Evolutionary conservation across 2,797 vertebrate genomes (phyloP), one percentile per base, ranked within the genome.

Genomic region (Clamator glandarius): DNA sequence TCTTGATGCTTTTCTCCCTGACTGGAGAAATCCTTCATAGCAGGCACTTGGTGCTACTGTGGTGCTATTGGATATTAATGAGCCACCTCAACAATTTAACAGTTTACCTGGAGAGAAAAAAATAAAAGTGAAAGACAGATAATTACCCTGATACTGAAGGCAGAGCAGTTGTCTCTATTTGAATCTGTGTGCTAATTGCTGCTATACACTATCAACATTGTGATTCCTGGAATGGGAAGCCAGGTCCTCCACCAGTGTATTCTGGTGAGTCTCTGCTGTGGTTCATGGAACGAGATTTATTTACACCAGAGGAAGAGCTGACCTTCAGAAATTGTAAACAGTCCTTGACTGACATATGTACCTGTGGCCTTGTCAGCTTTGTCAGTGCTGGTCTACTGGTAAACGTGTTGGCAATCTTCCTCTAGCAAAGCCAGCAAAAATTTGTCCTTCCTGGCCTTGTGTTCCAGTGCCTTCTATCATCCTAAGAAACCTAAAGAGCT

Each of bases 301-400:
- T 88, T 90, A 81, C 26, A 57, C 59, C 51, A n/a, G 91, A 77
- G 93, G 92, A 95, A 89, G 78, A 90, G 70, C 77, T 68, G 93
- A 77, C 95, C 92, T 93, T 92, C 87, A 77, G 57, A 76, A 93
- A 83, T 21, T 84, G 88, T 90, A 94, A 95, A 89, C 80, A 84
- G 85, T 79, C 93, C 94, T 95, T 95, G 93, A 88, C 70, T 92
- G 93, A 61, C 87, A 57, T 70, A 18, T 9, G 42, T 85, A 48
- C 64, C 89, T 33, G 2, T 54, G 92, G 84, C 90, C 90, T 89
- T 89, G 96, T 91, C 92, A 87, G 84, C 82, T 87, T 91, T 88
- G 91, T 95, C 51, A 3, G 36, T 12, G 52, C 42, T 91, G 89
- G 59, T 78, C 73, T 76, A 1, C 69, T 76, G 55, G 89, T 75